Percentiles rank a stretch among this genome's conserved stretches.
Evolutionary conservation across 2,888 invertebrate genomes (phyloP).

Genomic region (Pollenia labialis): DNA sequence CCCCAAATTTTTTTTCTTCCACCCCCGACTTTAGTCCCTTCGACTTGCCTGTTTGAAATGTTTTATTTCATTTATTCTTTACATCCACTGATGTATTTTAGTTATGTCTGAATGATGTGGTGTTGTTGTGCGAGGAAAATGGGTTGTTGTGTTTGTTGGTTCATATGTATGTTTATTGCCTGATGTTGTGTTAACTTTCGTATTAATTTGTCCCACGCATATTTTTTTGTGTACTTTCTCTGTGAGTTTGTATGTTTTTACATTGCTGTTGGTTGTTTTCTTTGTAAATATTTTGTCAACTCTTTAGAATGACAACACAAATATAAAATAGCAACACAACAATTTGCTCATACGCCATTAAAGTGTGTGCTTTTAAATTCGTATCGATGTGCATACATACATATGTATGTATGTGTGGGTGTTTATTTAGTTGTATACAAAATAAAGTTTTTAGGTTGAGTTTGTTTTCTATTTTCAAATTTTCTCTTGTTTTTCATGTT

Average conservation of each 20-base stretch:
- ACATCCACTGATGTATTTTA: constrained; percentile 14
- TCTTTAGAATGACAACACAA: constrained; percentile 57
- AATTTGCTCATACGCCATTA: constrained; percentile 16
- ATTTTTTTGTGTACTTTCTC: constrained; percentile 25
- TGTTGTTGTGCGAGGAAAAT: background rate
- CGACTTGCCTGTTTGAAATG: constrained; percentile 30
- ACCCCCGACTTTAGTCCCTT: background rate
- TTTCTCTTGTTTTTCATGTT: constrained; percentile 13
- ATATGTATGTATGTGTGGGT: background rate
- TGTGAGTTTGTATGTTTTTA: constrained; percentile 2
- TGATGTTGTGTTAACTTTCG: constrained; percentile 20
- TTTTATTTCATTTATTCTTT: constrained; percentile 45
- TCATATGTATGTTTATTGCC: background rate
- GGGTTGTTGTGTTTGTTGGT: background rate
- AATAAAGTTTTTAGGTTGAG: constrained; percentile 8
- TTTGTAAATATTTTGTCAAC: constrained; percentile 64
- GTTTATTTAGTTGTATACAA: background rate
- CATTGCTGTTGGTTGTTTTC: constrained; percentile 59
- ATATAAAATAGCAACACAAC: constrained; percentile 49
- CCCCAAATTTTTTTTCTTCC: background rate
- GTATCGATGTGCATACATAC: background rate
- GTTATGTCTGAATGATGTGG: constrained; percentile 26
- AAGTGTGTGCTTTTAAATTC: constrained; percentile 17
- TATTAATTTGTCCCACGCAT: constrained; percentile 58
- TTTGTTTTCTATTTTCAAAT: background rate